Evolutionary conservation across 2,797 vertebrate genomes (phyloP).

Genomic region (Macropodus opercularis): DNA sequence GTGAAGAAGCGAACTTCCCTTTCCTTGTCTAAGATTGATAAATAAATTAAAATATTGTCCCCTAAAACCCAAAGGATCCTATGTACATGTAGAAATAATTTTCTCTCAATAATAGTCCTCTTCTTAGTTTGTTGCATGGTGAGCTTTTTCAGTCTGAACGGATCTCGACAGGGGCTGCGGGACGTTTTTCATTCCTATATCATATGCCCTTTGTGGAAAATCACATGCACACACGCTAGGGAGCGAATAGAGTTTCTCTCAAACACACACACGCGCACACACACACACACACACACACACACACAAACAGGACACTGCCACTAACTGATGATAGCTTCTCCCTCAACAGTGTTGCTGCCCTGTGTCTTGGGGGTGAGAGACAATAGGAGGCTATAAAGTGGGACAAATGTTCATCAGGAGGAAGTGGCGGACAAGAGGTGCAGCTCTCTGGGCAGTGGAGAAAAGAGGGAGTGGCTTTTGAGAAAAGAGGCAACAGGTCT

Average conservation of each 20-base stretch:
- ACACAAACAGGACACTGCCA: slow-evolving; percentile 16
- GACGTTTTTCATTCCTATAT: slow-evolving; percentile 46
- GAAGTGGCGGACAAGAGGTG: slow-evolving; percentile 40
- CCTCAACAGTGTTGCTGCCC: slow-evolving; percentile 29
- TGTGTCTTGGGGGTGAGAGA: slow-evolving; percentile 38
- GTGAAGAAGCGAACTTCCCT: slow-evolving; percentile 49
- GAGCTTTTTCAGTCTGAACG: slow-evolving; percentile 42
- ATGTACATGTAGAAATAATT: slow-evolving; percentile 81
- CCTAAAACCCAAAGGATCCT: slow-evolving; percentile 70
- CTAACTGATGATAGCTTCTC: background rate
- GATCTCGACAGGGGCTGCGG: slow-evolving; percentile 11
- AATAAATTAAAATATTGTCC: slow-evolving; percentile 82
- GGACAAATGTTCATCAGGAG: slow-evolving; percentile 33
- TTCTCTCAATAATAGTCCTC: slow-evolving; percentile 54
- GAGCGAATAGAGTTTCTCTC: slow-evolving; percentile 20
- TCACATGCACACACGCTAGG: slow-evolving; percentile 35
- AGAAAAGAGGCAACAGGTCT: slow-evolving; percentile 25
- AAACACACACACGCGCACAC: slow-evolving; percentile 24
- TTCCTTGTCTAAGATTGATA: slow-evolving; percentile 71
- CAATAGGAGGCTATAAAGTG: slow-evolving; percentile 2
- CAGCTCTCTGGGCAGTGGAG: slow-evolving; percentile 69
- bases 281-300: slow-evolving; percentile 20
- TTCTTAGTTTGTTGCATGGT: slow-evolving; percentile 44
- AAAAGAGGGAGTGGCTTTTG: slow-evolving; percentile 15
- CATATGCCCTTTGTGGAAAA: slow-evolving; percentile 32